A percentile compares a stretch with the other conserved stretches of the same genome.
These are phyloP conservation scores for Urechis unicinctus DNA, from an alignment of 2,888 invertebrate species.

Conservation along the genomic window DNA sequence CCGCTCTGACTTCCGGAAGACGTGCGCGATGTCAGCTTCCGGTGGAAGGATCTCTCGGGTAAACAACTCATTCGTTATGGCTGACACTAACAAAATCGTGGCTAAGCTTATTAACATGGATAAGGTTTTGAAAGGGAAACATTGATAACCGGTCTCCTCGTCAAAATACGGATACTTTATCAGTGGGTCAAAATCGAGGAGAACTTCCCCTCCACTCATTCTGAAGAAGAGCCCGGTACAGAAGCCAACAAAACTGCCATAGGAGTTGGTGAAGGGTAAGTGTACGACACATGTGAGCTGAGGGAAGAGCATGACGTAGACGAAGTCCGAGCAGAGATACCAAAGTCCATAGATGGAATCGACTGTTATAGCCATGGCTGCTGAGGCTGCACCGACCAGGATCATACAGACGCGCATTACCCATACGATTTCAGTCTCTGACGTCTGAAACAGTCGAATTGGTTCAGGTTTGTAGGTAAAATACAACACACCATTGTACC, in stretches of 20 bases:
- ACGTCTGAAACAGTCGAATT: too few species aligned
- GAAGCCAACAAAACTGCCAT: constrained; percentile 68
- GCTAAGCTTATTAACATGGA: too few species aligned
- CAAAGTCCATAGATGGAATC: constrained; percentile 95
- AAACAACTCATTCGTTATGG: too few species aligned
- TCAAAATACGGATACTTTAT: constrained; percentile 74
- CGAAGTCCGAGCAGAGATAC: constrained; percentile 98
- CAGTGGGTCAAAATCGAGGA: constrained; percentile 72
- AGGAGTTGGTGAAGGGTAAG: constrained; percentile 90
- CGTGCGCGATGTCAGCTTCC: too few species aligned
- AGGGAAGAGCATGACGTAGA: too few species aligned
- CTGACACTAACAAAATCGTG: too few species aligned
- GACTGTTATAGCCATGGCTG: constrained; percentile 92
- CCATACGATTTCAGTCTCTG: constrained; percentile 69
- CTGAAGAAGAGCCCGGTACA: constrained; percentile 67
- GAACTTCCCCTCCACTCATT: constrained; percentile 77
- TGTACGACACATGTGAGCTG: constrained; percentile 96
- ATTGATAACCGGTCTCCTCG: constrained; percentile 57
- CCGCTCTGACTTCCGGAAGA: too few species aligned
- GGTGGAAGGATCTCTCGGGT: too few species aligned
- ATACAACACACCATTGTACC: background rate
- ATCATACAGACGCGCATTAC: constrained; percentile 84
- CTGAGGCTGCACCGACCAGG: constrained; percentile 78
- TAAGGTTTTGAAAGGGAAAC: constrained; percentile 93
- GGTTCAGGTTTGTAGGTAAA: too few species aligned